These are phyloP conservation scores for Poecile atricapillus DNA, from an alignment of 2,113 vertebrate genomes.

Conservation along the genomic window DNA sequence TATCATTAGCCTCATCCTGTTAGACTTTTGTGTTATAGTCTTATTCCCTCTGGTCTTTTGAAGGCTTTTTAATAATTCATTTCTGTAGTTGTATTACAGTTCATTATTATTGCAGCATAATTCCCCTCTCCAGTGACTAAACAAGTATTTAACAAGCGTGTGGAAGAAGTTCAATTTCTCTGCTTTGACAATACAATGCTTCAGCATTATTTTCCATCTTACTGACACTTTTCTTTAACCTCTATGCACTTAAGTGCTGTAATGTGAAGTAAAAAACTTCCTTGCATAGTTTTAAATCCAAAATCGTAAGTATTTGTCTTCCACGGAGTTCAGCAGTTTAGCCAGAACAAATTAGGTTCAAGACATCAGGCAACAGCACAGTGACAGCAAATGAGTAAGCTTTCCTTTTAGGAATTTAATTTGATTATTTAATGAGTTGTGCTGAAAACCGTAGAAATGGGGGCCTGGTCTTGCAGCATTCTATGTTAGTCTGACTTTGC, in stretches of 20 bases:
- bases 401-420: conserved; percentile 21
- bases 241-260: background rate
- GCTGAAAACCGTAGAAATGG: background rate
- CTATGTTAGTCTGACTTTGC: background rate
- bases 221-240: background rate
- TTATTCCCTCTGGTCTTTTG: background rate
- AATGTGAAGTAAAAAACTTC: background rate
- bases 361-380: background rate
- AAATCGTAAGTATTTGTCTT: background rate
- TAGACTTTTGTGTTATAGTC: background rate
- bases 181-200: background rate
- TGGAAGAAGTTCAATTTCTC: background rate
- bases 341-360: background rate
- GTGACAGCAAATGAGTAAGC: background rate
- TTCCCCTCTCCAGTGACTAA: background rate
- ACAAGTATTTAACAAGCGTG: background rate
- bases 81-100: background rate
- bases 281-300: background rate
- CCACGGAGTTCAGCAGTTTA: background rate
- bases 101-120: background rate
- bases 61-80: background rate
- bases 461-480: background rate
- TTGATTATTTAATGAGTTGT: background rate
- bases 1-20: background rate
- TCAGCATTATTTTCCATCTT: background rate